These are phyloP conservation scores for Syngnathus rostellatus DNA, from an alignment of 2,797 vertebrate genomes.

Conservation along the genomic window DNA sequence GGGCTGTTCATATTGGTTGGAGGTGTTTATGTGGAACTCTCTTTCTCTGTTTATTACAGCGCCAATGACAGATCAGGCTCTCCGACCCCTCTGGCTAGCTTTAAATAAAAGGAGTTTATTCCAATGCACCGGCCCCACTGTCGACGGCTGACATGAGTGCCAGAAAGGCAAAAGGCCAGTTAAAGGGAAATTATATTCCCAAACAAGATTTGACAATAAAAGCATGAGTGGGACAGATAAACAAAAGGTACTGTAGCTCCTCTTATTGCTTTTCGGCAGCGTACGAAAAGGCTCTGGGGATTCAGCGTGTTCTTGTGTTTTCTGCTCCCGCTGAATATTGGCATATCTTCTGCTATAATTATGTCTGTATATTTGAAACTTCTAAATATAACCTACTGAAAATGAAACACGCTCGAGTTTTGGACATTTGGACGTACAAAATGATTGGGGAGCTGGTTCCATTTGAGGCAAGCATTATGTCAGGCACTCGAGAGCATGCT, in stretches of 20 bases:
- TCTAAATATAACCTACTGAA: background rate
- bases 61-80: conserved; percentile 71
- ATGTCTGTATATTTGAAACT: background rate
- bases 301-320: conserved; percentile 40
- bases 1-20: conserved; percentile 69
- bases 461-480: conserved; percentile 46
- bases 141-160: conserved; percentile 61
- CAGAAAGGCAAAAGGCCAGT: conserved; percentile 66
- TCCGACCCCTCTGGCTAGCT: conserved; percentile 71
- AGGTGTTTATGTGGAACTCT: conserved; percentile 70
- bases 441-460: conserved; percentile 29
- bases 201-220: conserved; percentile 70
- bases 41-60: conserved; percentile 72
- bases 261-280: conserved; percentile 64
- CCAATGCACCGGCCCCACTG: conserved; percentile 49
- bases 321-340: conserved; percentile 41
- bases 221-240: conserved; percentile 61
- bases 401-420: background rate
- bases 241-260: conserved; percentile 62
- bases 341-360: conserved; percentile 8
- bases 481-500: conserved; percentile 55
- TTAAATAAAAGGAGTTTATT: conserved; percentile 75
- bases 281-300: conserved; percentile 58
- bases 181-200: conserved; percentile 74
- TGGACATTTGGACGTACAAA: background rate